Percentiles rank a stretch among this genome's conserved stretches.
These are phyloP conservation scores for Diceros bicornis DNA, from an alignment of 2,797 vertebrate species.

Conservation along the genomic window DNA sequence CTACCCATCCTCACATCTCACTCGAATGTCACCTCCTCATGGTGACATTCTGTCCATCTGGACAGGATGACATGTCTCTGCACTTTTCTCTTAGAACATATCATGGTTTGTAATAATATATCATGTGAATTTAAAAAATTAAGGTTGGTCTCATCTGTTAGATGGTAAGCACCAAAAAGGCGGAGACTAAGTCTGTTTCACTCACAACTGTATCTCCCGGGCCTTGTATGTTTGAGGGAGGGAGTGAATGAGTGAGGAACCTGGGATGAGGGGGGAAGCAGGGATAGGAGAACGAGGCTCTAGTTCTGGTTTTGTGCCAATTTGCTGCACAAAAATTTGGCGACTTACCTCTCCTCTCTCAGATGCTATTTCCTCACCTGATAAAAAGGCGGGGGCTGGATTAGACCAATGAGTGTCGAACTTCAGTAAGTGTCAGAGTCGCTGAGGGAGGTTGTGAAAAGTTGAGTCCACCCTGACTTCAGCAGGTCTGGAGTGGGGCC, in stretches of 20 bases:
- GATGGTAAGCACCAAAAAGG: no score
- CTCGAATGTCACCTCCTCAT: not conserved
- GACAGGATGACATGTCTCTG: not conserved
- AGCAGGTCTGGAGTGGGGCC: not conserved
- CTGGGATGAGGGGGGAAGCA: not conserved
- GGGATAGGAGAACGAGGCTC: not conserved
- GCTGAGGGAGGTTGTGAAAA: not conserved
- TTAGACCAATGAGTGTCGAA: not conserved
- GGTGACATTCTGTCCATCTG: not conserved
- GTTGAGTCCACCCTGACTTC: not conserved
- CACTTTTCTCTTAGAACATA: not conserved
- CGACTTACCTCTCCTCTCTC: not conserved
- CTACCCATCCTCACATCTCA: not conserved
- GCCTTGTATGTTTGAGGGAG: not conserved
- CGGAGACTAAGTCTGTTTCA: not conserved
- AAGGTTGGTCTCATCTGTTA: not conserved
- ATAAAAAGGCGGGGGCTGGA: not conserved
- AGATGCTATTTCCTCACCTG: not conserved
- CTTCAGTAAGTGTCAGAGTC: not conserved
- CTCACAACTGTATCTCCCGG: not conserved
- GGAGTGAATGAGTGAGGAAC: accelerated
- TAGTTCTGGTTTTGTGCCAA: not conserved
- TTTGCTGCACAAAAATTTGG: not conserved
- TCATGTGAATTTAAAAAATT: not conserved
- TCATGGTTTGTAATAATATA: not conserved